A percentile compares a stretch with the other conserved stretches of the same genome.
Evolutionary conservation across 1,140 invertebrate species (phyloP).

Genomic region (Scylla paramamosain): DNA sequence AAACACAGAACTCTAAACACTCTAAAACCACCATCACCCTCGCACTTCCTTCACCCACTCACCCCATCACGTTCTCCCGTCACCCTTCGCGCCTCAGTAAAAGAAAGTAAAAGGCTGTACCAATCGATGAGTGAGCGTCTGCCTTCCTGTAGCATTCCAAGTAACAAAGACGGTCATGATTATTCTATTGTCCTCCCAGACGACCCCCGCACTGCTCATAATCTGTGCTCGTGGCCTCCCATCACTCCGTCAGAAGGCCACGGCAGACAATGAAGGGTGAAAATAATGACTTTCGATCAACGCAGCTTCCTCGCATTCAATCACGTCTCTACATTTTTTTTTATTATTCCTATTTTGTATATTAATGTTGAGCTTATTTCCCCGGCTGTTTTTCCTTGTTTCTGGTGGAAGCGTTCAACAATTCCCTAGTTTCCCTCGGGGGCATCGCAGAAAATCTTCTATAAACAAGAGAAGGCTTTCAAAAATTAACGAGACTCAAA

Average conservation of each 20-base stretch:
- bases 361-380: neutral
- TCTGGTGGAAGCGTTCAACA: neutral
- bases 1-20: neutral
- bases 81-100: neutral
- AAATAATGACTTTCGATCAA: too few relatives aligned
- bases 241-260: neutral
- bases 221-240: neutral
- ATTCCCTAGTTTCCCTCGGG: neutral
- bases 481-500: neutral
- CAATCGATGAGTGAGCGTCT: slow-evolving; percentile 18
- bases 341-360: too few relatives aligned
- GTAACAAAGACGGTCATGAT: slow-evolving; percentile 1
- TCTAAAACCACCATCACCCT: neutral
- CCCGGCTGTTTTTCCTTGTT: neutral
- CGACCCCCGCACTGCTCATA: slow-evolving; percentile 6
- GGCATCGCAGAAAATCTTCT: neutral
- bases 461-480: neutral
- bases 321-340: neutral
- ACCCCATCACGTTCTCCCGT: neutral
- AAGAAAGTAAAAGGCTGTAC: neutral
- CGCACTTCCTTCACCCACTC: neutral
- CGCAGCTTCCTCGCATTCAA: neutral
- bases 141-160: slow-evolving; percentile 7
- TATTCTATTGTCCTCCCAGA: neutral
- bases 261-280: too few relatives aligned